Evolutionary conservation across 2,888 invertebrate species (phyloP), one percentile per base, ranked within the genome.

Genomic region (Mongoloraphidia duomilia): DNA sequence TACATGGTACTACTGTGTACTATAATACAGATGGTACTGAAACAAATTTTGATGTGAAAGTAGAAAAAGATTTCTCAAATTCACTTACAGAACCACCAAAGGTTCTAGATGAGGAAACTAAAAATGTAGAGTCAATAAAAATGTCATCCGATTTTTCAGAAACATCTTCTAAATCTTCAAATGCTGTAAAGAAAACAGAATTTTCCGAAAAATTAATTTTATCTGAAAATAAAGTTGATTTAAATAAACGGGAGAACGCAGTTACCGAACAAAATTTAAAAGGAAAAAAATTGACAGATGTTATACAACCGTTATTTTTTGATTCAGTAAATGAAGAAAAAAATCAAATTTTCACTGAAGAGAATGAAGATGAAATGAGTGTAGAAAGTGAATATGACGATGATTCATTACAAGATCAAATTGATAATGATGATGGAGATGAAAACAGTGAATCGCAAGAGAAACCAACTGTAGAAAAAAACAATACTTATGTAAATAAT

Each of bases 1-100:
- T 83, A 55, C 83, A 84, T 63, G 84, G 83, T 11, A 84, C 84
- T 10, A 78, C 76, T 17, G 68, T 83, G 56, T 74, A 71, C 54
- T 42, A 40, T 12, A 48, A 37, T 34, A 42, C n/a, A 26, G 47
- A 52, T 9, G 41, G 41, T 49, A 12, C 11, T 34, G 49, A 12
- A 33, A 36, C 14, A 39, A 49, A n/a, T 40, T 46, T 13, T 34
- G 38, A 37, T 35, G 26, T 26, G 26, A 6, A 26, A 26, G 26
- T 26, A 26, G 26, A 26, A 6, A 26, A 26, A 26, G 26, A 26
- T 26, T 26, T 6, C 3, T 6, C 26, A 26, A 6, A 6, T 17
- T 17, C 17, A 4, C 4, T 17, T 26, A 6, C 26, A 26, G 26
- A 26, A 26, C 26, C 1, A 26, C 26, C 26, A 6, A 26, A 26